A percentile compares a stretch with the other conserved stretches of the same genome.
Conservation (phyloP, 2,797 vertebrate genomes). For the Picus viridis region DNA sequence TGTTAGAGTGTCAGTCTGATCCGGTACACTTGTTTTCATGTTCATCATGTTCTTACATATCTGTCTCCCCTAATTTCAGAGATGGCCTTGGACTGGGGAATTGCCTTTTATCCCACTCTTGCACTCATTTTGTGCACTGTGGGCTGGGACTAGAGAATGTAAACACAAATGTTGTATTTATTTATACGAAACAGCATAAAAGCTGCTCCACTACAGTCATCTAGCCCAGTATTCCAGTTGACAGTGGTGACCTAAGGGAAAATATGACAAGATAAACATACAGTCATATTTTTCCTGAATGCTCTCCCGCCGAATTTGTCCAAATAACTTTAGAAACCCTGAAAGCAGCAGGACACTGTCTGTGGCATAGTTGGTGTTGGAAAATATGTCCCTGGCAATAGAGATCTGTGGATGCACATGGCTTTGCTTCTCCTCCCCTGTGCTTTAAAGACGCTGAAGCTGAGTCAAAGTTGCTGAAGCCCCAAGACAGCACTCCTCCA, state of each 20-base stretch:
- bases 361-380: not conserved
- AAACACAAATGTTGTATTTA: not conserved
- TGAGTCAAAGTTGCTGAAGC: not conserved
- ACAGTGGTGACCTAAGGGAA: conserved; percentile 26
- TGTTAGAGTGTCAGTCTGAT: not conserved
- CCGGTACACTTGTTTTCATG: not conserved
- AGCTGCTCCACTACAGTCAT: not conserved
- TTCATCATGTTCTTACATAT: not conserved
- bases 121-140: not conserved
- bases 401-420: not conserved
- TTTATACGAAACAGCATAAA: not conserved
- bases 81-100: not conserved
- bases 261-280: conserved; percentile 52
- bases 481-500: not conserved
- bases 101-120: not conserved
- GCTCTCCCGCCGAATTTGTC: conserved; percentile 16
- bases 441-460: not conserved
- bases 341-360: not conserved
- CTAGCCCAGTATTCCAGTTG: not conserved
- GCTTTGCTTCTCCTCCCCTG: not conserved
- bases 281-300: conserved; percentile 53
- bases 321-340: conserved; percentile 44
- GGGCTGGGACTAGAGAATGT: not conserved
- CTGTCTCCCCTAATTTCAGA: not conserved
- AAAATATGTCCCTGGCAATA: conserved; percentile 32